Base-by-base conservation (phyloP, 2,888 invertebrate genomes). In the Caenorhabditis sp. region DNA sequence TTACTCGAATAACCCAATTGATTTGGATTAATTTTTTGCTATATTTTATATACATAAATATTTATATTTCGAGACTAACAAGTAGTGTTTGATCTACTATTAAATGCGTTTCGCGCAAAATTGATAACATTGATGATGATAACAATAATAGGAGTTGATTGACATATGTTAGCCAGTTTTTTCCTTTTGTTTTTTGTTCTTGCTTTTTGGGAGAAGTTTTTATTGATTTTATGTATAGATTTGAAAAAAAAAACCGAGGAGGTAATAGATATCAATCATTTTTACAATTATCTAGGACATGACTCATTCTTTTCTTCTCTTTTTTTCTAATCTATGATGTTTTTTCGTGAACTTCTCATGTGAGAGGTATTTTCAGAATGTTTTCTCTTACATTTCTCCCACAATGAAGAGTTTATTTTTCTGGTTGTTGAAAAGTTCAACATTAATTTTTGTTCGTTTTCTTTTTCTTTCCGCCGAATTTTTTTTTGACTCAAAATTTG, bases 1-100 rank as follows among this genome's bases (percentile, higher is more conserved):
- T 68, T 84, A 82, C 68, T 79, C 81, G 25, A 68, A 78, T 17
- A 65, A 85, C 64, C 85, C 85, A 20, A 85, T 85, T 53, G 60
- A 71, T 64, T 77, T 85, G 67, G 83, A 80, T 26, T 77, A 56
- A 63, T 31, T 31, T 10, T 31, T 31, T 31, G 4, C 31, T 31
- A 7, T 31, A 4, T 31, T 36, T 53, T 23, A 5, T 17, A 3
- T 14, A 10, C 3, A 59, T 59, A 52, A 20, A 50, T 50, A n/a
- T 50, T 8, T 23, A 21, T 21, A 21, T 21, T 21, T 52, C 21
- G 4, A 52, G 12, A n/a, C n/a, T n/a, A 7, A 31, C 31, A 31
- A 31, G 31, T 31, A 31, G 31, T 31, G 31, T 31, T 31, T 31
- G 20, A 50, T 50, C 50, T 14, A 50, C 20, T 50, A 14, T 50